These are phyloP conservation scores for Orchestes rusci DNA, from an alignment of 2,888 invertebrate species.

Conservation along the genomic window DNA sequence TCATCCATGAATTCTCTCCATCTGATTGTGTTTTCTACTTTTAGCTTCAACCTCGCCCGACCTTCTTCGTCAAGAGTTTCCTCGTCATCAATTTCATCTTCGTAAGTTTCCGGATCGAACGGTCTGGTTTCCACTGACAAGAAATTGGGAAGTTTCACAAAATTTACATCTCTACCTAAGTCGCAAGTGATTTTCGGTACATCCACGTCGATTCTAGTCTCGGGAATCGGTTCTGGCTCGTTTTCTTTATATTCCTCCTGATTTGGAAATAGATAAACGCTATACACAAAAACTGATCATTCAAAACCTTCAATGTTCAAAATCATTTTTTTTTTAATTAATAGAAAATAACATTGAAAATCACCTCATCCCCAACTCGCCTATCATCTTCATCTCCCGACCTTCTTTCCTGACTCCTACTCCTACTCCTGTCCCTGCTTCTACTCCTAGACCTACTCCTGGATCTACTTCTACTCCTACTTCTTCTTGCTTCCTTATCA, in stretches of 20 bases:
- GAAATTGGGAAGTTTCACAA: conserved; percentile 96
- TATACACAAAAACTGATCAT: background rate
- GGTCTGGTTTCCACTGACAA: conserved; percentile 96
- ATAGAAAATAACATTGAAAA: too few relatives aligned
- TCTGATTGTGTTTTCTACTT: conserved; percentile 95
- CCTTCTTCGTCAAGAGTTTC: conserved; percentile 98
- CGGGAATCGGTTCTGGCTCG: conserved; percentile 76
- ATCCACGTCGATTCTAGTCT: conserved; percentile 93
- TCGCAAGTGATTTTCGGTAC: conserved; percentile 93
- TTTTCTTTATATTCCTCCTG: conserved; percentile 61
- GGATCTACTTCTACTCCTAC: conserved; percentile 30
- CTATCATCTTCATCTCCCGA: conserved; percentile 49
- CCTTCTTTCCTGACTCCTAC: conserved; percentile 29
- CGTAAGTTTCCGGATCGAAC: conserved; percentile 90
- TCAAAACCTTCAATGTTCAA: background rate
- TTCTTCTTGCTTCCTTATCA: conserved; percentile 33
- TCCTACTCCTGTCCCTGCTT: conserved; percentile 36
- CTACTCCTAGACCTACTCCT: conserved; percentile 35
- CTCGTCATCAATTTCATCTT: conserved; percentile 98
- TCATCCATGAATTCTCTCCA: conserved; percentile 84
- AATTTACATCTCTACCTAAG: conserved; percentile 86
- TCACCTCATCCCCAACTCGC: conserved; percentile 32
- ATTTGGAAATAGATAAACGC: too few relatives aligned
- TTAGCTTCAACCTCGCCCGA: conserved; percentile 79
- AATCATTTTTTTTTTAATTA: too few relatives aligned